Percentiles rank a stretch among this genome's conserved stretches.
Evolutionary conservation across 2,888 invertebrate species (phyloP).

Genomic region (Diachrysia chrysitis): DNA sequence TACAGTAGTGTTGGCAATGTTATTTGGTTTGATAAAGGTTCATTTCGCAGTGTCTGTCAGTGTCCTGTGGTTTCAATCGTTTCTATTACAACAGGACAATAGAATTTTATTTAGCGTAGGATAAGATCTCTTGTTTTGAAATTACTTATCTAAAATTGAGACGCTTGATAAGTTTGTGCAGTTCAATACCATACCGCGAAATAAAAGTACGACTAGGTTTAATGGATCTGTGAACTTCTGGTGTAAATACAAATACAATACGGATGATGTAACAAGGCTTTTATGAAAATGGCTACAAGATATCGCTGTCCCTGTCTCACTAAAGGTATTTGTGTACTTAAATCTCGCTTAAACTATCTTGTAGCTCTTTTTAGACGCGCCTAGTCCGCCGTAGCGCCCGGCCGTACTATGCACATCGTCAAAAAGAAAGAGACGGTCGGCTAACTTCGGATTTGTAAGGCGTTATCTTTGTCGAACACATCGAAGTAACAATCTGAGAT

Average conservation of each 20-base stretch:
- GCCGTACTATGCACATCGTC: background rate
- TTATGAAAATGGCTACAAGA: background rate
- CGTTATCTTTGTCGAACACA: constrained; percentile 8
- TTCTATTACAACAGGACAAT: too few relatives aligned
- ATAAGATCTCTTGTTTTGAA: too few relatives aligned
- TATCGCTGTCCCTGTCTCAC: background rate
- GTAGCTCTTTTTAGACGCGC: background rate
- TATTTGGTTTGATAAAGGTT: too few relatives aligned
- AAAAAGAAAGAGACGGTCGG: background rate
- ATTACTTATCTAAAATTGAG: too few relatives aligned
- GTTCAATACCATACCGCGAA: too few relatives aligned
- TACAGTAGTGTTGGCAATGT: too few relatives aligned
- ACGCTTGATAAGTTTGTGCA: too few relatives aligned
- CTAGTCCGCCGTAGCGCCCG: background rate
- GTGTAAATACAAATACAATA: background rate
- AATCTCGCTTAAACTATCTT: background rate
- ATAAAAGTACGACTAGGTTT: too few relatives aligned
- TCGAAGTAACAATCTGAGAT: constrained; percentile 8
- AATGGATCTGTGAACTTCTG: too few relatives aligned
- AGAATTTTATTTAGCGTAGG: too few relatives aligned
- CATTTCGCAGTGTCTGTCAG: too few relatives aligned
- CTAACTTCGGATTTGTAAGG: background rate
- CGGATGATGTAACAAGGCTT: background rate
- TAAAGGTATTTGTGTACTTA: background rate
- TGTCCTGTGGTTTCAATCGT: too few relatives aligned